These are phyloP conservation scores for Platysteira castanea DNA, from an alignment of 2,113 vertebrate genomes.

Conservation along the genomic window DNA sequence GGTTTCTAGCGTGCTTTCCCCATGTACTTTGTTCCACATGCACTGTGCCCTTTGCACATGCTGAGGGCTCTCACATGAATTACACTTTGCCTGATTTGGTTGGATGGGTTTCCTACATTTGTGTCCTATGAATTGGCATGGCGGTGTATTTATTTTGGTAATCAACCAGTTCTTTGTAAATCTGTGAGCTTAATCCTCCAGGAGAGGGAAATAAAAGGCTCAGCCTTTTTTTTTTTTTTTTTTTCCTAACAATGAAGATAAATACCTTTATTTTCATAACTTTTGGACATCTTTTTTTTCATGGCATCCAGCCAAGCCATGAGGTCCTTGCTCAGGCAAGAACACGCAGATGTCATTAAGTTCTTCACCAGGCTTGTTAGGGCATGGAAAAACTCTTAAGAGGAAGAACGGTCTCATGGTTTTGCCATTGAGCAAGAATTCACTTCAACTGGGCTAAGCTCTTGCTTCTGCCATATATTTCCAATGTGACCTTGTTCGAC, in stretches of 20 bases:
- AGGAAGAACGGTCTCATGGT: not conserved
- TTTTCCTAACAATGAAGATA: slow-evolving; percentile 47
- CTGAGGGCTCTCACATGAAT: slow-evolving; percentile 48
- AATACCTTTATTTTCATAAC: slow-evolving; percentile 65
- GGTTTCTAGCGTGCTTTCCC: slow-evolving; percentile 26
- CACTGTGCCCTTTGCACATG: slow-evolving; percentile 38
- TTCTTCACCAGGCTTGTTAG: slow-evolving; percentile 23
- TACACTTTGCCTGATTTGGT: slow-evolving; percentile 55
- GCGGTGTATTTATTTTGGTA: slow-evolving; percentile 48
- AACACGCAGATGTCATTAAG: not conserved
- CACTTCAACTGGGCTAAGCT: not conserved
- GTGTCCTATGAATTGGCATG: slow-evolving; percentile 53
- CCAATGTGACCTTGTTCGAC: not conserved
- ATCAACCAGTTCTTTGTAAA: slow-evolving; percentile 62
- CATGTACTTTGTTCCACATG: slow-evolving; percentile 31
- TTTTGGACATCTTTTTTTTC: slow-evolving; percentile 35
- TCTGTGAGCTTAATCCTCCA: slow-evolving; percentile 42
- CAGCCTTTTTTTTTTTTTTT: not conserved
- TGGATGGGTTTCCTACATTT: slow-evolving; percentile 50
- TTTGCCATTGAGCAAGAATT: not conserved
- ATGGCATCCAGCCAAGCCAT: not conserved
- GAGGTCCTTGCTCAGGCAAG: slow-evolving; percentile 11
- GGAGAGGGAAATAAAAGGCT: slow-evolving; percentile 42
- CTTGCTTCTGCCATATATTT: not conserved
- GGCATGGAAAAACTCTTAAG: not conserved